Evolutionary conservation across 2,113 vertebrate genomes (phyloP).

Genomic region (Leptodactylus fuscus): DNA sequence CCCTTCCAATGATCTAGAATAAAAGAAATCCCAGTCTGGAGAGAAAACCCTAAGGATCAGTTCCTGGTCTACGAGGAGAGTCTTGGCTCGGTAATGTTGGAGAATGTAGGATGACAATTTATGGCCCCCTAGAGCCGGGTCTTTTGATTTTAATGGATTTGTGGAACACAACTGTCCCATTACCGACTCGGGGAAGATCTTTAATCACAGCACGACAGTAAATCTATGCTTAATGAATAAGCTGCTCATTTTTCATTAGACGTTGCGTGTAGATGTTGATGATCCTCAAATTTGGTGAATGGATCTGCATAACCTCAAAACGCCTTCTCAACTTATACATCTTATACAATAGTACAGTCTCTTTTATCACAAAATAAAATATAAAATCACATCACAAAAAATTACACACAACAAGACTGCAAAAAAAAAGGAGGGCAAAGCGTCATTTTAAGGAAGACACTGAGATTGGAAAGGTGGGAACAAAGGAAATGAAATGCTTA

Average conservation of each 20-base stretch:
- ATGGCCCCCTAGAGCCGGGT: neutral
- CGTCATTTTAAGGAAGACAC: constrained; percentile 60
- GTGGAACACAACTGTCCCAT: neutral
- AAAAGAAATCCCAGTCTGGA: constrained; percentile 7
- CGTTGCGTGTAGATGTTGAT: neutral
- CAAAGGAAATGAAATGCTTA: constrained; percentile 78
- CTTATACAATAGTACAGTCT: neutral
- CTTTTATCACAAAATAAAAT: neutral
- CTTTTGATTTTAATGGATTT: constrained; percentile 1
- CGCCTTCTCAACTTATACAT: neutral
- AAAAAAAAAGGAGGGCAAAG: constrained; percentile 26
- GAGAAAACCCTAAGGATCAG: neutral
- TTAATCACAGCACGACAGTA: constrained; percentile 17
- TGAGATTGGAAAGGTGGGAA: constrained; percentile 68
- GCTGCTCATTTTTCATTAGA: neutral
- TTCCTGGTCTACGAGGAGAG: constrained; percentile 1
- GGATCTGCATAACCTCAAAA: neutral
- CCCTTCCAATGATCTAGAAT: neutral
- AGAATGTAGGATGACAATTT: neutral
- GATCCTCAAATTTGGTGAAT: neutral
- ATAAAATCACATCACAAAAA: neutral
- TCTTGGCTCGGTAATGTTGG: neutral
- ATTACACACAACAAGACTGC: neutral
- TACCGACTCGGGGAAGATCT: constrained; percentile 10
- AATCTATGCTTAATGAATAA: neutral